Conservation (phyloP, 1,140 invertebrate genomes). For the Apocrypta bakeri region DNA sequence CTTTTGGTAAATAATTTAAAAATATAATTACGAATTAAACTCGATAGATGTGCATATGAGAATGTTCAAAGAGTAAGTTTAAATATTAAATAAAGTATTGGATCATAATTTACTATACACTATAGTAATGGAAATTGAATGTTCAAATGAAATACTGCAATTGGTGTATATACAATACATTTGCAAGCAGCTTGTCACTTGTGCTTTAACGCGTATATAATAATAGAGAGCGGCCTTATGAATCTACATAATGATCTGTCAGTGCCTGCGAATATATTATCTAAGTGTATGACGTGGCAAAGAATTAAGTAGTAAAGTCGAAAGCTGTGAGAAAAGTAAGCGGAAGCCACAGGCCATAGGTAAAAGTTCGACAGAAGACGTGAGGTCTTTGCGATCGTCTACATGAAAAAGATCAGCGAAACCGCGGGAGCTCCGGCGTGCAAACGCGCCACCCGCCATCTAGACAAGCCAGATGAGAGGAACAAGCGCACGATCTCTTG, state of each 20-base stretch:
- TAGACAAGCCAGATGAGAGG: not conserved
- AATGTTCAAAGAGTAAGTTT: too few relatives aligned
- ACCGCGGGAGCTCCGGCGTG: constrained; percentile 25
- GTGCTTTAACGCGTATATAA: too few relatives aligned
- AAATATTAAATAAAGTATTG: too few relatives aligned
- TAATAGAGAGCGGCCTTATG: not conserved
- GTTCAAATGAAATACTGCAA: too few relatives aligned
- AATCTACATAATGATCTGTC: not conserved
- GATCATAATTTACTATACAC: too few relatives aligned
- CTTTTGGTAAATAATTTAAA: too few relatives aligned
- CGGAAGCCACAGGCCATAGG: too few relatives aligned
- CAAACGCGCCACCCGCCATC: constrained; percentile 30
- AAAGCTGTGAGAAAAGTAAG: not conserved
- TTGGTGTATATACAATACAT: too few relatives aligned
- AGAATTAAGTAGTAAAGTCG: not conserved
- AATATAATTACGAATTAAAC: too few relatives aligned
- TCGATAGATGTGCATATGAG: too few relatives aligned
- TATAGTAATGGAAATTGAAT: too few relatives aligned
- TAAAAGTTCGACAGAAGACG: not conserved
- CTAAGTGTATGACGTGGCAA: not conserved
- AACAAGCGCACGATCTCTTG: not conserved
- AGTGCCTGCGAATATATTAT: not conserved
- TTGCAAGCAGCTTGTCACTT: too few relatives aligned
- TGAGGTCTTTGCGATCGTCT: not conserved
- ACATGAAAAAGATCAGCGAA: constrained; percentile 39